Evolutionary conservation across 2,888 invertebrate species (phyloP).

Genomic region (Macrophya annulata): DNA sequence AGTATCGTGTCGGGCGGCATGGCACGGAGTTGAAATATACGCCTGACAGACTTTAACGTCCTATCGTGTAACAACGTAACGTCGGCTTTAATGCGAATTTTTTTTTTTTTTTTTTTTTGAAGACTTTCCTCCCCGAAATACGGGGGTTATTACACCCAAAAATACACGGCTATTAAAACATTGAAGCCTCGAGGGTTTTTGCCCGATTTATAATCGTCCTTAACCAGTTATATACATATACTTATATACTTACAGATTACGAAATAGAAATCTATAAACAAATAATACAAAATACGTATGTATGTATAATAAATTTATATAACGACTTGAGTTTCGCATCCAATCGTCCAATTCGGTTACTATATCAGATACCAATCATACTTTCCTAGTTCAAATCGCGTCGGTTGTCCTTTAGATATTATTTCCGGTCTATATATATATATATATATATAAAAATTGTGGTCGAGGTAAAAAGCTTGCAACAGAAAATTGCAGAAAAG

Average conservation of each 20-base stretch:
- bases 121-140: background rate
- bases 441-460: no score
- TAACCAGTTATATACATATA: background rate
- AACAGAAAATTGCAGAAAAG: background rate
- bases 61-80: slow-evolving; percentile 66
- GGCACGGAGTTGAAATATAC: slow-evolving; percentile 45
- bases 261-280: background rate
- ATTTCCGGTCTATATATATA: slow-evolving; percentile 1
- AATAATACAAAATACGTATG: background rate
- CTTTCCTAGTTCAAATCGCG: background rate
- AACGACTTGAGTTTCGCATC: background rate
- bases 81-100: slow-evolving; percentile 66
- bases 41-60: slow-evolving; percentile 68
- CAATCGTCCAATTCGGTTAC: background rate
- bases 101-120: no score
- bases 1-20: slow-evolving; percentile 42
- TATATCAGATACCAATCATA: background rate
- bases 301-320: background rate
- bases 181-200: background rate
- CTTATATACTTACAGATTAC: no score
- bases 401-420: background rate
- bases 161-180: slow-evolving; percentile 42
- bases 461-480: background rate
- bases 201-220: background rate
- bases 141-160: background rate